Conservation (phyloP, 2,888 invertebrate species). For the Drosophila melanocephala region DNA sequence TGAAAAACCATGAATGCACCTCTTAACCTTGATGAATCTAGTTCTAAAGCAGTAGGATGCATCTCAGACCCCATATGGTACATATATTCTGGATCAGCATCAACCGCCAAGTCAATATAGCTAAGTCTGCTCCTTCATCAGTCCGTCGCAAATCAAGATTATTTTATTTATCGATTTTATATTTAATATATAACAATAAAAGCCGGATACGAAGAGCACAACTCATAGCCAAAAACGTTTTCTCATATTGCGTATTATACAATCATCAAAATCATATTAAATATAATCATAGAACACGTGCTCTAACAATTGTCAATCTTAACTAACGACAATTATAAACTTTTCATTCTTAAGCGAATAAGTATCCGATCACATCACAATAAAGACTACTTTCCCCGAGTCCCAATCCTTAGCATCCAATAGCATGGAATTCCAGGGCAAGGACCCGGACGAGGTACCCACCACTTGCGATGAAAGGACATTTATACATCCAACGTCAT, state of each 20-base stretch:
- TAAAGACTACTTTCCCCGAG: constrained; percentile 12
- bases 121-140: neutral
- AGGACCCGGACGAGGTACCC: constrained; percentile 15
- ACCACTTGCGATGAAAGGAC: neutral
- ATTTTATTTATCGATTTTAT: neutral
- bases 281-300: constrained; percentile 25
- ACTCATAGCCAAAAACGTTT: neutral
- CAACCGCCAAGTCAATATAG: neutral
- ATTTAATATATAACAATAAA: neutral
- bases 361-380: constrained; percentile 19
- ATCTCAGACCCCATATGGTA: neutral
- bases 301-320: neutral
- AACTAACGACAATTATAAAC: constrained; percentile 6
- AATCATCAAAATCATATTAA: neutral
- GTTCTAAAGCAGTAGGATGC: neutral
- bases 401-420: constrained; percentile 7
- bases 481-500: neutral
- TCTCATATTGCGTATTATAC: neutral
- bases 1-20: neutral
- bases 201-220: neutral
- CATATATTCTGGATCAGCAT: neutral
- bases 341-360: constrained; percentile 28
- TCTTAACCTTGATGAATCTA: neutral
- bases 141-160: neutral
- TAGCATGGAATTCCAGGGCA: constrained; percentile 38